Evolutionary conservation across 1,140 invertebrate species (phyloP).

Genomic region (Habropoda laboriosa): DNA sequence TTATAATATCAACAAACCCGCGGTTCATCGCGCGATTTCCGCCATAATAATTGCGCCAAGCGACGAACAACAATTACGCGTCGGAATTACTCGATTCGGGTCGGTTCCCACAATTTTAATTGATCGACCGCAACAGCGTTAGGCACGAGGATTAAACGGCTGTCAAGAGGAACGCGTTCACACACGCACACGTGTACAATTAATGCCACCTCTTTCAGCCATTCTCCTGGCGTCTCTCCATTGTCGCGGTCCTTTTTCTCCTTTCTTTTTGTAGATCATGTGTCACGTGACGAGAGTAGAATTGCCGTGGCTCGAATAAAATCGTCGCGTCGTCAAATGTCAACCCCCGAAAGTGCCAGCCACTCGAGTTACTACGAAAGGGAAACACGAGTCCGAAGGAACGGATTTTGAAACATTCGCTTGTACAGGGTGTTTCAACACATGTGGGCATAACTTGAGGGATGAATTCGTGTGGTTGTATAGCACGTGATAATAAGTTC

Average conservation of each 20-base stretch:
- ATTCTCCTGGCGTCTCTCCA: conserved; percentile 32
- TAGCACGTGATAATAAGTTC: no score
- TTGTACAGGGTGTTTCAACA: no score
- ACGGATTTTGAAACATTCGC: not conserved
- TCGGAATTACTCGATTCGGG: conserved; percentile 19
- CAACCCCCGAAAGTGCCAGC: conserved; percentile 48
- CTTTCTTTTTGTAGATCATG: conserved; percentile 33
- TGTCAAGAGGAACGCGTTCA: conserved; percentile 60
- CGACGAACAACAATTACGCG: not conserved
- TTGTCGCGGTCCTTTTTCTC: conserved; percentile 54
- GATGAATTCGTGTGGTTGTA: no score
- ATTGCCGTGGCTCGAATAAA: conserved; percentile 53
- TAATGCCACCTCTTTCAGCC: conserved; percentile 62
- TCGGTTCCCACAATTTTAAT: conserved; percentile 54
- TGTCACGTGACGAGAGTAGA: conserved; percentile 50
- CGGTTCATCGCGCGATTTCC: not conserved
- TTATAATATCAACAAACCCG: not conserved
- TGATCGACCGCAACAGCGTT: conserved; percentile 51
- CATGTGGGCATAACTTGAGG: no score
- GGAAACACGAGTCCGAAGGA: conserved; percentile 55
- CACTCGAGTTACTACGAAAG: conserved; percentile 64
- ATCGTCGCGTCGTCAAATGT: conserved; percentile 63
- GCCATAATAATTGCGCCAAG: not conserved
- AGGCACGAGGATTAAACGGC: conserved; percentile 52
- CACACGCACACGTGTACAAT: conserved; percentile 41